Evolutionary conservation across 2,113 vertebrate species (phyloP).

Genomic region (Chaetura pelagica): DNA sequence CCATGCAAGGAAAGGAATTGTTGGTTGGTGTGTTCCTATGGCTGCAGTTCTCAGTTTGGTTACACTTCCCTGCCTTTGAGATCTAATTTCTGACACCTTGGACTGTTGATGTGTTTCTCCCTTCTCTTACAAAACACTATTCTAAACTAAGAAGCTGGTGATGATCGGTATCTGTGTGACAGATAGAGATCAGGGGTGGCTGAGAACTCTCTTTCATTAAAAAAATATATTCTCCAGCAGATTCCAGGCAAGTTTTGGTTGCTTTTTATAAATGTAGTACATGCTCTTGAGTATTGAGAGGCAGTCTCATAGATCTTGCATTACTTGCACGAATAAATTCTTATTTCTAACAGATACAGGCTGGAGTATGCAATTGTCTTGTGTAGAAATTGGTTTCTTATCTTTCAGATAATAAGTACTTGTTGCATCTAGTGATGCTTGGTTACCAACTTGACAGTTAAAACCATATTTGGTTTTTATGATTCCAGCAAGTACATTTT

Average conservation of each 20-base stretch:
- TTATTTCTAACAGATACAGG: not conserved
- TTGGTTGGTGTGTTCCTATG: not conserved
- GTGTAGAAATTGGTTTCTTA: not conserved
- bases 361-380: not conserved
- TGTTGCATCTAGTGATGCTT: not conserved
- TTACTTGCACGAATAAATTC: not conserved
- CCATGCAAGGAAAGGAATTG: not conserved
- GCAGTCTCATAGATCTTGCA: not conserved
- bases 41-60: not conserved
- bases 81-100: not conserved
- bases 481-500: not conserved
- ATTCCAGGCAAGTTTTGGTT: not conserved
- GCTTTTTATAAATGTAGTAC: not conserved
- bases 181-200: not conserved
- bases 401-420: not conserved
- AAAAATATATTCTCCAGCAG: not conserved
- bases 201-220: not conserved
- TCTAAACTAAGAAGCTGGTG: not conserved
- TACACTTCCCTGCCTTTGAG: not conserved
- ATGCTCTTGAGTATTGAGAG: not conserved
- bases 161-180: not conserved
- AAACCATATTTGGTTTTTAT: not conserved
- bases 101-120: not conserved
- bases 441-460: not conserved
- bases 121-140: not conserved